Base-by-base conservation (phyloP, 2,113 vertebrate species). In the Ascaphus truei region DNA sequence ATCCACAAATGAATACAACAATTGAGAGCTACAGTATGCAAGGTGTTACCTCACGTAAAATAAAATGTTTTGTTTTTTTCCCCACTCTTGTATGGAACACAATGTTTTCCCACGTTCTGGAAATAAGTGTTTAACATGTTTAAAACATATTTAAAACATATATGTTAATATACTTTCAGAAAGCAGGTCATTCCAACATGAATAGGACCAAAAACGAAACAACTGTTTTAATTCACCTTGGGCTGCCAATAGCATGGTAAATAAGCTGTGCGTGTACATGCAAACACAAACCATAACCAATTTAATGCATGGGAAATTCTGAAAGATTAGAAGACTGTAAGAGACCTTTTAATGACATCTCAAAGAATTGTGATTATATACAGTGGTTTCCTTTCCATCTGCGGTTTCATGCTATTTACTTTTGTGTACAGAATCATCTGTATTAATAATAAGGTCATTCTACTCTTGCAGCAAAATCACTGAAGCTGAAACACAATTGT, bases 401-500 rank as follows among this genome's bases (percentile, higher is more conserved):
- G 41, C 18, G 15, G 25, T 50, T 68, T 33, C 12, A 52, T 52
- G 34, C 48, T 61, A 52, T 61, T 52, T 23, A 71, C 59, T 52
- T 53, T 62, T 50, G 29, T 48, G 23, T 55, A 57, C 52, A 60
- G 7, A 50, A 18, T 72, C 41, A 0, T 57, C 37, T 59, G 11
- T 52, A 47, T 27, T 59, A 33, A 53, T 55, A 65, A 50, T 48
- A 68, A 12, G 62, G 55, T 1, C 13, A 10, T 58, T 73, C 45
- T 74, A 26, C 9, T 66, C 15, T 9, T 60, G 31, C 23, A 47
- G 56, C n/a, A 18, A 36, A 57, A 47, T 39, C 56, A 47, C 7
- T 8, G 9, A 10, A 47, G 52, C 59, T 50, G 59, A 37, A 72
- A 36, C 36, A 50, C 7, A 50, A 72, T 23, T 57, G 15, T 75